Evolutionary conservation across 2,888 invertebrate genomes (phyloP).

Genomic region (Eristalis pertinax): DNA sequence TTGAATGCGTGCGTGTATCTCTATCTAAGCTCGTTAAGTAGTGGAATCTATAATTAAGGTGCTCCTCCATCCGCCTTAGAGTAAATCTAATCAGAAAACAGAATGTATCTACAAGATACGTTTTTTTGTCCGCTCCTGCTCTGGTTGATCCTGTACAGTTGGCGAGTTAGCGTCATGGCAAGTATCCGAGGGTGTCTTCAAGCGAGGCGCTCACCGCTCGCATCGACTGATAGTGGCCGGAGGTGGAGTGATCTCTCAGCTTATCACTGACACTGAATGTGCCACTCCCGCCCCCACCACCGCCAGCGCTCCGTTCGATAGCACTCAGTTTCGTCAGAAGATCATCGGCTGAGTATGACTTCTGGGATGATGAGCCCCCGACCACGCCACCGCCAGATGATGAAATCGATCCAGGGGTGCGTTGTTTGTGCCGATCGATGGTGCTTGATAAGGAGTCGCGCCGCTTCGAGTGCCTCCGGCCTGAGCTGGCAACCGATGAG

Average conservation of each 20-base stretch:
- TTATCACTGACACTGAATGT: conserved; percentile 70
- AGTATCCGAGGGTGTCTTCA: conserved; percentile 82
- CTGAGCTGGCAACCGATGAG: conserved; percentile 52
- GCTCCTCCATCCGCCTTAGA: background rate
- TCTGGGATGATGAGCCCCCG: conserved; percentile 74
- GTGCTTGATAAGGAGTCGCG: conserved; percentile 76
- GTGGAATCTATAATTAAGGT: background rate
- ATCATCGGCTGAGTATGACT: conserved; percentile 79
- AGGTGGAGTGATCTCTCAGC: conserved; percentile 66
- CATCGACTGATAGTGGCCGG: conserved; percentile 80
- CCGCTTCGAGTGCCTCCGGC: conserved; percentile 73
- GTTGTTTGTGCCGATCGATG: conserved; percentile 75
- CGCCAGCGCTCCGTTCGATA: conserved; percentile 77
- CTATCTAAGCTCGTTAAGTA: background rate
- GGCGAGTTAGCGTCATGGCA: conserved; percentile 77
- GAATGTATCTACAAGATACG: conserved; percentile 27
- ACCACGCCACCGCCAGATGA: conserved; percentile 57
- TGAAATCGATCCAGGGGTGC: conserved; percentile 64
- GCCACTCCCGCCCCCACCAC: conserved; percentile 72
- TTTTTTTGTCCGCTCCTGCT: conserved; percentile 1
- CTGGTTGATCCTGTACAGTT: background rate
- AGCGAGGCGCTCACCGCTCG: conserved; percentile 80
- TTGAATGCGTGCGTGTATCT: background rate
- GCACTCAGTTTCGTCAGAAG: conserved; percentile 78
- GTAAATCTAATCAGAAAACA: background rate